Base-by-base conservation (phyloP, 1,140 invertebrate genomes). In the Pseudomyrmex dendroicus region DNA sequence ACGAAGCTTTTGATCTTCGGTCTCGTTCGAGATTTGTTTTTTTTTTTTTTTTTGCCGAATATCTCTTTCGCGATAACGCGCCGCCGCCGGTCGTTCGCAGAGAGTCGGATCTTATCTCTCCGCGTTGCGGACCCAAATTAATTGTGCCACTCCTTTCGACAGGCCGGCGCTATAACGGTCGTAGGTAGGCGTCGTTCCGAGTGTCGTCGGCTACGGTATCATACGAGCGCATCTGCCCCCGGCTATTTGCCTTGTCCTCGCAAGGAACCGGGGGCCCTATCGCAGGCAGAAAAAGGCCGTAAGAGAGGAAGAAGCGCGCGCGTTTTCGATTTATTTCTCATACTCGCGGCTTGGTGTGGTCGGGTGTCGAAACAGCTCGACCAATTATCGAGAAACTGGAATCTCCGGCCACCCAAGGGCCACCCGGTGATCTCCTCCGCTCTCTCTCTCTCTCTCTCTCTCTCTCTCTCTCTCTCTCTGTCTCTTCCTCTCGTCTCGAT, bases 341-440 rank as follows among this genome's bases (percentile, higher is more conserved):
- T 92, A 93, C 84, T 91, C 86, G 90, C 87, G 90, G 89, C 89
- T 90, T 62, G 87, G 85, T 86, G 92, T 93, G 93, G 92, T 92
- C 92, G 93, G 93, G 94, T 94, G 93, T 94, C 92, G 94, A 94
- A 94, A 94, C 94, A 94, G 93, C 93, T 94, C 93, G 93, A 94
- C 93, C 93, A 94, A 94, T 94, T 94, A 94, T 94, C 92, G 92
- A 93, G 93, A 94, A 94, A 94, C 93, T 94, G 94, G 94, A 94
- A 94, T 94, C 89, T 89, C 87, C 91, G 93, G 91, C 93, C 92
- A 93, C 92, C 93, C 93, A 94, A 62, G 85, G 91, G 89, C 90
- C 86, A 85, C 85, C 78, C 87, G 84, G 84, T 84, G 80, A n/a
- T 35, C 68, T 67, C 20, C 82, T 76, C 56, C 73, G 12, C 70